Evolutionary conservation across 2,888 invertebrate species (phyloP).

Genomic region (Netelia inedita): DNA sequence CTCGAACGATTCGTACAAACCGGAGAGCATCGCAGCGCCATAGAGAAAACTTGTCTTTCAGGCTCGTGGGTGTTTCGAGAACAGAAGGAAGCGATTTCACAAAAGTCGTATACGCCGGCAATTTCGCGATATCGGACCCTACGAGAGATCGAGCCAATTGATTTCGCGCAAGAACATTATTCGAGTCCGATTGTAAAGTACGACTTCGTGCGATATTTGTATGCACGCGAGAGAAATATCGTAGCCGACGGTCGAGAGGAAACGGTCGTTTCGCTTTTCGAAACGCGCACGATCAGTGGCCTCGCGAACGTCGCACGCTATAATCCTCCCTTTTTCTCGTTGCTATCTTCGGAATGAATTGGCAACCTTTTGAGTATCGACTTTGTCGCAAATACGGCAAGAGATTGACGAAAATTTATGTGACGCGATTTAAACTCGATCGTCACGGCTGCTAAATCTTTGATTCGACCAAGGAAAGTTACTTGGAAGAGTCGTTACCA

Average conservation of each 20-base stretch:
- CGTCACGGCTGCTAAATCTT: conserved; percentile 27
- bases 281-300: conserved; percentile 37
- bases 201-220: background rate
- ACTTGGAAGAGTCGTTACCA: background rate
- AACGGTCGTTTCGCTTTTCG: conserved; percentile 22
- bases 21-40: conserved; percentile 26
- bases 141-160: conserved; percentile 58
- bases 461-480: conserved; percentile 18
- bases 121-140: conserved; percentile 50
- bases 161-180: conserved; percentile 55
- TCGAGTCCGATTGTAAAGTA: conserved; percentile 36
- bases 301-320: conserved; percentile 25
- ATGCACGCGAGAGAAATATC: conserved; percentile 41
- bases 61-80: conserved; percentile 52
- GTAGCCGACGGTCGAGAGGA: conserved; percentile 12
- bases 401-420: conserved; percentile 19
- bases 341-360: conserved; percentile 41
- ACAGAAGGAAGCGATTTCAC: conserved; percentile 56
- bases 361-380: conserved; percentile 18
- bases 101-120: conserved; percentile 47
- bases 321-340: background rate
- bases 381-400: conserved; percentile 10
- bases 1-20: conserved; percentile 49
- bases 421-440: conserved; percentile 30
- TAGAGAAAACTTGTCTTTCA: conserved; percentile 11